Evolutionary conservation across 2,888 invertebrate genomes (phyloP).

Genomic region (Ophion ventricosus): DNA sequence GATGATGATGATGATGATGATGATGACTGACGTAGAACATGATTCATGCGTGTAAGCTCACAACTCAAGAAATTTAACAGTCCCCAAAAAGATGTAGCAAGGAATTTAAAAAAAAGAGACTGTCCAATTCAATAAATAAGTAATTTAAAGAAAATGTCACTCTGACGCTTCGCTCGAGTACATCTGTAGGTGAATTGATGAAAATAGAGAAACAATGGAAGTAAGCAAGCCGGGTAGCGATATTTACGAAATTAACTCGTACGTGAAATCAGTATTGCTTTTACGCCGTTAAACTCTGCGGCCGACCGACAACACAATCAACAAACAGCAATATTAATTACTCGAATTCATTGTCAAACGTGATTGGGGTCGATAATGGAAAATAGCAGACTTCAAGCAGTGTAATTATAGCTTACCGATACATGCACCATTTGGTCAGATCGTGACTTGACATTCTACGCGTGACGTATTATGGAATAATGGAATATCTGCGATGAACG

Average conservation of each 20-base stretch:
- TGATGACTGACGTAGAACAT: conserved; percentile 52
- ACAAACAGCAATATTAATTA: conserved; percentile 21
- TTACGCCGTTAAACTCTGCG: not conserved
- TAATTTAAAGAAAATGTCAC: too few relatives aligned
- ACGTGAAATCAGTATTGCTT: not conserved
- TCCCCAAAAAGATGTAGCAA: too few relatives aligned
- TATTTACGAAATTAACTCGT: not conserved
- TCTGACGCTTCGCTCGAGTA: too few relatives aligned
- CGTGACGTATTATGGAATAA: not conserved
- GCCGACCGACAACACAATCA: not conserved
- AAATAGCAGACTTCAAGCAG: not conserved
- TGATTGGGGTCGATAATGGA: conserved; percentile 20
- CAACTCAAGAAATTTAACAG: too few relatives aligned
- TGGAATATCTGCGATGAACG: too few relatives aligned
- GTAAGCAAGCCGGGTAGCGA: too few relatives aligned
- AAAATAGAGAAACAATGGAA: too few relatives aligned
- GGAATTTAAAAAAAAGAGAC: too few relatives aligned
- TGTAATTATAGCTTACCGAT: not conserved
- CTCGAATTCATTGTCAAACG: conserved; percentile 8
- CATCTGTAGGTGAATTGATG: too few relatives aligned
- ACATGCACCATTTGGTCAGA: not conserved
- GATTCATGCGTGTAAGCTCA: not conserved
- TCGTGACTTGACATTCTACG: not conserved
- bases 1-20: conserved; percentile 46
- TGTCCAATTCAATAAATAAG: too few relatives aligned